Conservation (phyloP, 2,113 vertebrate species). For the Semicossyphus pulcher region DNA sequence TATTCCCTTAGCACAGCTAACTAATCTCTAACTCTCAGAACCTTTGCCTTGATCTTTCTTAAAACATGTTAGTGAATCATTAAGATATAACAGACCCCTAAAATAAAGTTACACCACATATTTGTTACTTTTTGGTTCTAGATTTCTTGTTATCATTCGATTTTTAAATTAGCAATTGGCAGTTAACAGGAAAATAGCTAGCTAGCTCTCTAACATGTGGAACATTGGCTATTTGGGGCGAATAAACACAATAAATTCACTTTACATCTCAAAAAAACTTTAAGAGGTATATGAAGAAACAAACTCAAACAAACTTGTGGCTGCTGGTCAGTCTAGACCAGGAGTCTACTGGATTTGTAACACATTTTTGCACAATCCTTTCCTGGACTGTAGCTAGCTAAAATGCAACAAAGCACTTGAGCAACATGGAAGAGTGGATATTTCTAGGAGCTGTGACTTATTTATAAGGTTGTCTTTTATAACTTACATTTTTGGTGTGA, state of each 20-base stretch:
- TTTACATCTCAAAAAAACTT: neutral
- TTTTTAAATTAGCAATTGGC: neutral
- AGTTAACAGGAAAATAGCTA: too few species aligned
- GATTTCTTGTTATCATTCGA: neutral
- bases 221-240: too few species aligned
- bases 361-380: too few species aligned
- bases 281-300: neutral
- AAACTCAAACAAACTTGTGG: neutral
- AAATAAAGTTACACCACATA: neutral
- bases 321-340: neutral
- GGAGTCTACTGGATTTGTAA: too few species aligned
- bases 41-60: too few species aligned
- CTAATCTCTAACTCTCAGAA: neutral
- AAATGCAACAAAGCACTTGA: neutral
- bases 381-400: too few species aligned
- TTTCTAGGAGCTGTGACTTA: neutral
- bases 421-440: neutral
- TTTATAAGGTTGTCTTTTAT: neutral
- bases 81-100: too few species aligned
- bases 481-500: neutral
- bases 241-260: neutral
- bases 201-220: too few species aligned
- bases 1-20: neutral
- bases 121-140: neutral
- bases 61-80: too few species aligned